Percentiles rank a stretch among this genome's conserved stretches.
phyloP scores from a whole-genome alignment of 2,888 invertebrate species.

The Campaea margaritaria region DNA sequence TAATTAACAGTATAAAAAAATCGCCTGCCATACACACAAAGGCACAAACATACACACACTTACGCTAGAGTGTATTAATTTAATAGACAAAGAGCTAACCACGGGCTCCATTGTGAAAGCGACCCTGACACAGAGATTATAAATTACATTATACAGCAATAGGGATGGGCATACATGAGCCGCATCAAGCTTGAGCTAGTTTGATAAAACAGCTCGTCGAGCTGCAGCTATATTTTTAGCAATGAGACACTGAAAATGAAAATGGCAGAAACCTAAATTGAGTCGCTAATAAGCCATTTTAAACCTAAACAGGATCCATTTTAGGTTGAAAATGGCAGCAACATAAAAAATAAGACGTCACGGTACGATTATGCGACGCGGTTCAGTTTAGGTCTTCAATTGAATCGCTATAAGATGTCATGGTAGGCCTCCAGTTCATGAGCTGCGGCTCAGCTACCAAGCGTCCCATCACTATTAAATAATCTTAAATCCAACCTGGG shows the following conservation, averaged over 20 bases:
- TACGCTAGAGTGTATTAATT: slow-evolving; percentile 2
- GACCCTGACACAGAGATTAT: slow-evolving; percentile 27
- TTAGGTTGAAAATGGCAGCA: too few species aligned
- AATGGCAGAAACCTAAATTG: too few species aligned
- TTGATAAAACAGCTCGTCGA: too few species aligned
- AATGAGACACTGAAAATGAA: too few species aligned
- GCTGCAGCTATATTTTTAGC: too few species aligned
- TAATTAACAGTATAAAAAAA: slow-evolving; percentile 18
- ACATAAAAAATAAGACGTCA: too few species aligned
- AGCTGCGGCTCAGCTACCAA: background rate
- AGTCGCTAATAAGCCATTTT: too few species aligned
- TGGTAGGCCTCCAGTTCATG: too few species aligned
- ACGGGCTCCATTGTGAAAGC: slow-evolving; percentile 20
- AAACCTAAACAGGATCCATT: too few species aligned
- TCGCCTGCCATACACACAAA: slow-evolving; percentile 13
- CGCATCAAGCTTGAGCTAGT: background rate
- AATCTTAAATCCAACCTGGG: slow-evolving; percentile 10
- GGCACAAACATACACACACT: background rate
- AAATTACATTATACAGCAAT: background rate
- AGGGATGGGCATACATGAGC: slow-evolving; percentile 16
- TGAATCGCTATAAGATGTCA: background rate
- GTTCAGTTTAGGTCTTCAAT: too few species aligned
- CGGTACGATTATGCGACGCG: too few species aligned
- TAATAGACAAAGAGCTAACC: slow-evolving; percentile 7
- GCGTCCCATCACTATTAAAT: slow-evolving; percentile 5